Evolutionary conservation across 2,113 vertebrate genomes (phyloP).

Genomic region (Australoheros scitulus): DNA sequence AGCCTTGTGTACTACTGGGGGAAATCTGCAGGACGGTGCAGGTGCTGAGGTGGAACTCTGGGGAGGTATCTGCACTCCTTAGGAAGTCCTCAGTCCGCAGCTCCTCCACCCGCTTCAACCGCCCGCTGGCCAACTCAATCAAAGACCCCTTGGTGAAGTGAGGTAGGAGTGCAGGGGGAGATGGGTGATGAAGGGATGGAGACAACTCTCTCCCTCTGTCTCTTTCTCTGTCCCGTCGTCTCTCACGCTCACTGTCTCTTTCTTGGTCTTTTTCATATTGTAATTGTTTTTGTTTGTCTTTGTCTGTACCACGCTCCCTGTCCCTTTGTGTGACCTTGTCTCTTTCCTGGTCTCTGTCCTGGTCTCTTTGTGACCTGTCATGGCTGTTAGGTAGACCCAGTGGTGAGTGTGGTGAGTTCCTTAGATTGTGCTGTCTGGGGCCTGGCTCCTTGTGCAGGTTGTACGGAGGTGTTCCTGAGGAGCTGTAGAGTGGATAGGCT

Average conservation of each 20-base stretch:
- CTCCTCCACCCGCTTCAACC: constrained; percentile 81
- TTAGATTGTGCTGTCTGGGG: constrained; percentile 62
- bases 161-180: constrained; percentile 80
- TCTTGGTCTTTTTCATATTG: constrained; percentile 69
- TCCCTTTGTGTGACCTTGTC: constrained; percentile 54
- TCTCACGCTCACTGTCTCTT: constrained; percentile 61
- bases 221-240: constrained; percentile 56
- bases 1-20: constrained; percentile 73
- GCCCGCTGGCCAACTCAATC: constrained; percentile 80
- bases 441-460: constrained; percentile 71
- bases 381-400: constrained; percentile 75
- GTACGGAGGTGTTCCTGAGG: constrained; percentile 72
- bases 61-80: constrained; percentile 77
- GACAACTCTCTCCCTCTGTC: constrained; percentile 65
- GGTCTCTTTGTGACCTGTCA: constrained; percentile 65
- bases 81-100: constrained; percentile 82
- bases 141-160: constrained; percentile 85
- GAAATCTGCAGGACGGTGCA: constrained; percentile 80
- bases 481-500: constrained; percentile 65
- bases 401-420: constrained; percentile 74
- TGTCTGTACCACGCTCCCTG: constrained; percentile 58
- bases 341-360: constrained; percentile 61
- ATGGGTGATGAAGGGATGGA: constrained; percentile 52
- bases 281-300: constrained; percentile 60
- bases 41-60: constrained; percentile 83